Base-by-base conservation (phyloP, 2,888 invertebrate species). In the Polyommatus iphigenia region DNA sequence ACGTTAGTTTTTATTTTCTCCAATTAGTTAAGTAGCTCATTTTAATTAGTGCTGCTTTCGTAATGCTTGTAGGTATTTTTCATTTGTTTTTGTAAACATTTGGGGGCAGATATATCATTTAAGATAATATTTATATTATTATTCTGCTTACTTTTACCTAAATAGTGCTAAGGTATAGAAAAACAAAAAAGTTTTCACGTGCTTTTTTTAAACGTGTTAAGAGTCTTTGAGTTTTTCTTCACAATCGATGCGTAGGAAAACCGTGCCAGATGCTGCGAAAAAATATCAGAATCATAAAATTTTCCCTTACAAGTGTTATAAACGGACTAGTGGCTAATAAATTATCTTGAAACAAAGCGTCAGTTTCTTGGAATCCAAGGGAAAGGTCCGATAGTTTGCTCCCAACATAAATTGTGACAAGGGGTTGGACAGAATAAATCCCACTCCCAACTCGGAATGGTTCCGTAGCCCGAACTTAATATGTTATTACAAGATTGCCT, bases 371-470 rank as follows among this genome's bases (percentile, higher is more conserved):
- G 50, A 76, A 76, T 67, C 78, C 76, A 75, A 79, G 77, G 78
- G 79, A 79, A 80, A 81, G 78, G 77, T 77, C 78, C 76, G 77
- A 78, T 78, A 79, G 81, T 79, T 81, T 81, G 81, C 80, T 79
- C 80, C 73, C 78, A 71, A 80, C 80, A 81, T 81, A 81, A 81
- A 81, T 81, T 80, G 79, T 78, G 57, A 78, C 79, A 81, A 73
- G 80, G 80, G 80, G 78, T 78, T 73, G 79, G 80, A 80, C 80
- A 79, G 79, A 79, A 79, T 80, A 80, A 81, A 80, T 80, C 78
- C 79, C 77, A 67, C 76, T 79, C 71, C 77, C 78, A 78, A 76
- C 78, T 79, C 76, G 76, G 78, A 81, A 78, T 77, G 78, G 77
- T 73, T 78, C 46, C 8, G 24, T 41, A 79, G 54, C 54, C 46